Conservation (phyloP, 2,888 invertebrate genomes). For the Tuberolachnus salignus region DNA sequence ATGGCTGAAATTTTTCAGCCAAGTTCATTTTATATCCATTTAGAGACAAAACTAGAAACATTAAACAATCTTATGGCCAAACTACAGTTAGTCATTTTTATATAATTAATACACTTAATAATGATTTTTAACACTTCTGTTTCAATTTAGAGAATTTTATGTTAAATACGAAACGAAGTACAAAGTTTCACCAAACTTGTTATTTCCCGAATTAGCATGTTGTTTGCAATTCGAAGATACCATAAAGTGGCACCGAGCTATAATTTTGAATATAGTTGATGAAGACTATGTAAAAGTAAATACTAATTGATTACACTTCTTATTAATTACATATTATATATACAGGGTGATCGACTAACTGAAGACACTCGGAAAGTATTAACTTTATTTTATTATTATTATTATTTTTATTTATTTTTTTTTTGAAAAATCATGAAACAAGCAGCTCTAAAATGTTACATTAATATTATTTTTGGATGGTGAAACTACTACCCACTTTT, state of each 20-base stretch:
- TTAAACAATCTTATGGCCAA: conserved; percentile 8
- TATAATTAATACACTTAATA: too few species aligned
- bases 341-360: too few species aligned
- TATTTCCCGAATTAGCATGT: conserved; percentile 13
- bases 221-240: conserved; percentile 25
- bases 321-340: background rate
- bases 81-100: conserved; percentile 20
- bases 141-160: conserved; percentile 23
- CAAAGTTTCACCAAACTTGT: conserved; percentile 2
- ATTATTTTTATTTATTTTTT: too few species aligned
- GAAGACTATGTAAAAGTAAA: conserved; percentile 11
- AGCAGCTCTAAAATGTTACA: too few species aligned
- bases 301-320: background rate
- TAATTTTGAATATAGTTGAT: background rate
- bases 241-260: conserved; percentile 9
- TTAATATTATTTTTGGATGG: too few species aligned
- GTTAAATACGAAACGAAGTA: background rate
- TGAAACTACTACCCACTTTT: too few species aligned
- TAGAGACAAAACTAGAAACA: background rate
- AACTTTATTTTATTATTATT: too few species aligned
- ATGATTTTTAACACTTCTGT: background rate
- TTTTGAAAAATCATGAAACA: too few species aligned
- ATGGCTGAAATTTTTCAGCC: conserved; percentile 34
- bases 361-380: too few species aligned
- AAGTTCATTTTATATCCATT: conserved; percentile 20